Base-by-base conservation (phyloP, 2,888 invertebrate genomes). In the Celastrina argiolus region DNA sequence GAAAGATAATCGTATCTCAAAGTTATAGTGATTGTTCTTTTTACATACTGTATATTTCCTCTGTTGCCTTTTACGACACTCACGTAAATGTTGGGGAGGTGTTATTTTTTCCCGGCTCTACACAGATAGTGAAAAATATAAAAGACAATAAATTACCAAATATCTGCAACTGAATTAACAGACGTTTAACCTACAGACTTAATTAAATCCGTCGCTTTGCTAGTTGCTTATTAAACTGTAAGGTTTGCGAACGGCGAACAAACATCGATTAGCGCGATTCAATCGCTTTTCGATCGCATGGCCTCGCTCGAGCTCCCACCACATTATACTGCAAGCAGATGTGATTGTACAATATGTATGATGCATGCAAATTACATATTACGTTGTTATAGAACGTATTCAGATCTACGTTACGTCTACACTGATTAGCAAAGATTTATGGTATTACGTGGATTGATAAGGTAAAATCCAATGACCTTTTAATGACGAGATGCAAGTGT, bases 181-280 rank as follows among this genome's bases (percentile, higher is more conserved):
- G 12, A 36, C 10, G 14, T 51, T 51, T 26, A 12, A 5, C 51
- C 22, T 22, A 51, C 22, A 51, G 22, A 51, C 22, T 51, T 51
- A 51, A 51, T 51, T 51, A 51, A 51, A 51, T 51, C 51, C 51
- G 51, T 51, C 51, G 51, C 51, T 51, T 51, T 51, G 51, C 51
- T 31, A 26, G 51, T 51, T 51, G 51, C 51, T 51, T 51, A 51
- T 51, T 51, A 51, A 51, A 51, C 51, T 51, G 22, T 51, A 51
- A 51, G 51, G 51, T 51, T 51, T 51, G 51, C 51, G 5, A 51
- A 8, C 51, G 51, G 51, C 51, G 51, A 51, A 51, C 51, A 51
- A 51, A 26, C 51, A 51, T 10, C 22, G 22, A 51, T 51, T 51
- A 51, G 22, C 51, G 22, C 12, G 51, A 51, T 51, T 51, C 51